phyloP scores from a whole-genome alignment of 1,140 invertebrate genomes.

The Batillaria attramentaria region DNA sequence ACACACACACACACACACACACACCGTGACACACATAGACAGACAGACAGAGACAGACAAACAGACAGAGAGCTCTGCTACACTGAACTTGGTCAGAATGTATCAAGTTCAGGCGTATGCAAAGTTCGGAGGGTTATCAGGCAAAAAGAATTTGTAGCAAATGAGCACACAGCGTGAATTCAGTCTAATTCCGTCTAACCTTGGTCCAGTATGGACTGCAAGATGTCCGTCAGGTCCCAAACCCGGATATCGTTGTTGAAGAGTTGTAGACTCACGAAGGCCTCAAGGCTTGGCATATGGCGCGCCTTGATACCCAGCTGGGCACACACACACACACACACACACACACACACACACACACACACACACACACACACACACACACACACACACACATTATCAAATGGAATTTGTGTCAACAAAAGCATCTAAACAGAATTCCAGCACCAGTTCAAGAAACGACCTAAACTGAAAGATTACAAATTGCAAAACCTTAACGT shows the following conservation, averaged over 20 bases:
- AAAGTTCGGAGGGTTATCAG: too few relatives aligned
- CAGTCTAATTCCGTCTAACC: too few relatives aligned
- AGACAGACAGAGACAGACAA: background rate
- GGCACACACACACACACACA: background rate
- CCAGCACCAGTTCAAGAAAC: background rate
- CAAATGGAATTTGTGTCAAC: background rate
- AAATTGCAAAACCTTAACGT: background rate
- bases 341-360: conserved; percentile 23
- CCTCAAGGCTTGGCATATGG: background rate
- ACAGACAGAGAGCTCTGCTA: too few relatives aligned
- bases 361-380: conserved; percentile 10
- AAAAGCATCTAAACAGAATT: background rate
- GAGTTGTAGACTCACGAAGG: background rate
- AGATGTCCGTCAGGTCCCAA: background rate
- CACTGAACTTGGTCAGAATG: too few relatives aligned
- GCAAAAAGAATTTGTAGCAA: too few relatives aligned
- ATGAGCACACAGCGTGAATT: too few relatives aligned
- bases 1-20: conserved; percentile 23
- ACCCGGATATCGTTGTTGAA: background rate
- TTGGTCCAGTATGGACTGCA: background rate
- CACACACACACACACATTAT: background rate
- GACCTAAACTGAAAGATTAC: too few relatives aligned
- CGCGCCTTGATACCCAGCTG: background rate
- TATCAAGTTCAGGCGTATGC: too few relatives aligned
- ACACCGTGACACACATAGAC: background rate